Evolutionary conservation across 2,113 vertebrate genomes (phyloP), one percentile per base, ranked within the genome.

Genomic region (Cygnus buccinator): DNA sequence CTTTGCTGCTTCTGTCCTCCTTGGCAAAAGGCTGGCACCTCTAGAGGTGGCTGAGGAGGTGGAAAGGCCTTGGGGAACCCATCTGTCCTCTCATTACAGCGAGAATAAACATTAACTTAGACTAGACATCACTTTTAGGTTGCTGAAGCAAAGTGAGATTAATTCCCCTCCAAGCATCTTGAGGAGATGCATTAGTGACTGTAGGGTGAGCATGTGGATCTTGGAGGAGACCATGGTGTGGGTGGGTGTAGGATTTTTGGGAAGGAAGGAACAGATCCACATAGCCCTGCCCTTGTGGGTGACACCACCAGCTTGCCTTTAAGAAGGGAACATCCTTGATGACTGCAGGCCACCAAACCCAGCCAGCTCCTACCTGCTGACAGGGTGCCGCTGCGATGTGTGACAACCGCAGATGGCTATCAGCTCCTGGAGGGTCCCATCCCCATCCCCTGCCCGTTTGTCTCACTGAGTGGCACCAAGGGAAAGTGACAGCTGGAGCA

Each of bases 281-380:
- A 28, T 57, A 66, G n/a, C 29, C 41, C 20, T 72, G 46, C 4
- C 2, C 12, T 68, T 50, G 37, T 81, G 43, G 70, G 29, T 33
- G 73, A 39, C 48, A 68, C 48, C 72, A 66, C 17, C 54, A 89
- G n/a, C 54, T 63, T 87, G 54, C 72, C 82, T 91, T 67, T 58
- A 39, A 59, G 85, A 63, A 86, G 35, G 39, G 77, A 79, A 77
- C 0, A 4, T 84, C 35, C 43, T 68, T 63, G 54, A 23, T 0
- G 6, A 37, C 68, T 2, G 6, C 48, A 67, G 84, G 85, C 54
- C 59, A 46, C 73, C 44, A 68, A 76, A 65, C 75, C 35, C 71
- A 89, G 84, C 16, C 93, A 89, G 76, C 61, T 91, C 77, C 91
- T 89, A 92, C 85, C 88, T 92, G 85, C 85, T 87, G 93, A 94